Conservation (phyloP, 2,113 vertebrate species). For the Sphyrna mokarran region DNA sequence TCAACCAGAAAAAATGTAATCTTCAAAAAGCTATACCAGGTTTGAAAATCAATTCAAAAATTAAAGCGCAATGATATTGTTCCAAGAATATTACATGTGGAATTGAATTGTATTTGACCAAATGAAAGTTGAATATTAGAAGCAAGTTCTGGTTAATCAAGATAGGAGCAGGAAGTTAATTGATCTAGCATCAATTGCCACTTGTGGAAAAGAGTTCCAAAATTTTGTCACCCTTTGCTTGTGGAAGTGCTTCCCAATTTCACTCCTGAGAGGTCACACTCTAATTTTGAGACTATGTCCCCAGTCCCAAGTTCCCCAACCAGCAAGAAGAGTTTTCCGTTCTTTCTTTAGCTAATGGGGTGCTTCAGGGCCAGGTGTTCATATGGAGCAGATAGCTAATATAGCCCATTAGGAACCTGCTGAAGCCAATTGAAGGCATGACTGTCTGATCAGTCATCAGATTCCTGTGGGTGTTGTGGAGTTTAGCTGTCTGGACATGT, state of each 20-base stretch:
- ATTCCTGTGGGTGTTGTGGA: no score
- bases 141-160: neutral
- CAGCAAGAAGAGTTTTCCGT: neutral
- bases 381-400: no score
- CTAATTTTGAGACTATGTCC: neutral
- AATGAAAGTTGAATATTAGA: neutral
- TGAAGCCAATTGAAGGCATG: no score
- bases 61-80: neutral
- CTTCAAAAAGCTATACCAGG: neutral
- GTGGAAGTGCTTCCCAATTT: neutral
- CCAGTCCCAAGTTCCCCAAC: neutral
- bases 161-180: neutral
- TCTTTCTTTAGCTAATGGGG: neutral
- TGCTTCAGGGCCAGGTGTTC: no score
- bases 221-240: neutral
- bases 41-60: neutral
- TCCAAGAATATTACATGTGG: neutral
- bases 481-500: no score
- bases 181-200: neutral
- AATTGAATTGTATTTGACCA: neutral
- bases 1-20: neutral
- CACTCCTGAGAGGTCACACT: neutral
- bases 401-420: no score
- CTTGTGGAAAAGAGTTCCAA: neutral
- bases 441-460: no score